Base-by-base conservation (phyloP, 2,113 vertebrate genomes). In the Hydrolagus affinis region DNA sequence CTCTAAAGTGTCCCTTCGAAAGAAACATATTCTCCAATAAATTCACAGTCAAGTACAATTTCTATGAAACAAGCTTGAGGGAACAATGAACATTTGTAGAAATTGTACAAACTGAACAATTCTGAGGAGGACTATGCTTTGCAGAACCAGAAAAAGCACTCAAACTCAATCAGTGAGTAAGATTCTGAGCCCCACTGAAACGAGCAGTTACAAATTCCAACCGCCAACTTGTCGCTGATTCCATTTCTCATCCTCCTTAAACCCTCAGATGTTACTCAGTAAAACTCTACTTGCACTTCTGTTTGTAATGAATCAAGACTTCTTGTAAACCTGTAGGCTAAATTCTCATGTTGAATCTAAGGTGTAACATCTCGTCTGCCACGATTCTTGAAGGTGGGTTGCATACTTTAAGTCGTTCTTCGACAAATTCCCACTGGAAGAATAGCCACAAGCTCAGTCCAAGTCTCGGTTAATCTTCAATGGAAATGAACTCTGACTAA, bases 391-490 rank as follows among this genome's bases (percentile, higher is more conserved):
- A 83, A 66, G 25, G 28, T 32, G 8, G 19, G 62, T 83, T 25
- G 17, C 14, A 83, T 30, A 25, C 60, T 68, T 83, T 83, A 83
- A 30, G 60, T 83, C 2, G 60, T 83, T 64, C 28, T 83, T 30
- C 66, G 78, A 32, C 25, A 68, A 66, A 23, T 83, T 83, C 15
- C n/a, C 25, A 66, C 25, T 83, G 78, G 23, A 32, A 10, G 28
- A 66, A 66, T 23, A 83, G 32, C 25, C 62, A 66, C 62, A 83
- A 66, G 28, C 25, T 75, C 3, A 32, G 25, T 83, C 23, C 28
- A 83, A 83, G 3, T 30, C 17, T 21, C 30, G 77, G 57, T 80
- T 80, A 25, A 64, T 25, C 59, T 80, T 80, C 57, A 62, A 83
- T 25, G 15, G 21, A 62, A 68, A 68, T 83, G 60, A 19, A 44